phyloP scores from a whole-genome alignment of 2,113 vertebrate species.

The Empidonax traillii region DNA sequence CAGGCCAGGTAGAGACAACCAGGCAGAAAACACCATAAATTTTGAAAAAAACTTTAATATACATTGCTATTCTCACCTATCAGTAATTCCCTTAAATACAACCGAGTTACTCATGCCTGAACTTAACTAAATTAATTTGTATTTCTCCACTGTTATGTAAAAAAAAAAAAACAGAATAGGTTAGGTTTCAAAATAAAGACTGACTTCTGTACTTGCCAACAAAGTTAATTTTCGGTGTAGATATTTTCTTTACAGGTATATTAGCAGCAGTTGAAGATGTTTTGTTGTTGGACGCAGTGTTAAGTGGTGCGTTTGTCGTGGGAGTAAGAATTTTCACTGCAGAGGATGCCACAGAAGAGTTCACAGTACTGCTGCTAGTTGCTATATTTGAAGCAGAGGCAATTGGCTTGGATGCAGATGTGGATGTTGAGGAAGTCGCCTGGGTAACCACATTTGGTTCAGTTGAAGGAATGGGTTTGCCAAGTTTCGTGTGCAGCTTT shows the following conservation, averaged over 20 bases:
- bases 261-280: slow-evolving; percentile 72
- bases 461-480: slow-evolving; percentile 97
- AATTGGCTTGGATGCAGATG: slow-evolving; percentile 83
- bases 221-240: slow-evolving; percentile 97
- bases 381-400: slow-evolving; percentile 79
- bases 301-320: slow-evolving; percentile 77
- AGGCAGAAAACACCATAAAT: neutral
- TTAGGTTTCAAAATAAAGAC: slow-evolving; percentile 47
- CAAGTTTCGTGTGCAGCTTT: slow-evolving; percentile 97
- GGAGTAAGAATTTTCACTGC: slow-evolving; percentile 78
- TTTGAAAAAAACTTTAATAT: neutral
- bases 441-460: slow-evolving; percentile 95
- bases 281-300: slow-evolving; percentile 69
- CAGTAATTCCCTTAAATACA: neutral
- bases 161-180: neutral
- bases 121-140: neutral
- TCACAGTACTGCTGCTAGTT: slow-evolving; percentile 77
- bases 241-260: slow-evolving; percentile 88
- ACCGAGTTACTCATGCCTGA: neutral
- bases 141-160: neutral
- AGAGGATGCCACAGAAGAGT: slow-evolving; percentile 75
- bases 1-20: neutral
- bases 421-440: slow-evolving; percentile 81
- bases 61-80: neutral
- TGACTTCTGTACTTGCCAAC: slow-evolving; percentile 84